Base-by-base conservation (phyloP, 2,113 vertebrate species). In the Cochlearius cochlearius region DNA sequence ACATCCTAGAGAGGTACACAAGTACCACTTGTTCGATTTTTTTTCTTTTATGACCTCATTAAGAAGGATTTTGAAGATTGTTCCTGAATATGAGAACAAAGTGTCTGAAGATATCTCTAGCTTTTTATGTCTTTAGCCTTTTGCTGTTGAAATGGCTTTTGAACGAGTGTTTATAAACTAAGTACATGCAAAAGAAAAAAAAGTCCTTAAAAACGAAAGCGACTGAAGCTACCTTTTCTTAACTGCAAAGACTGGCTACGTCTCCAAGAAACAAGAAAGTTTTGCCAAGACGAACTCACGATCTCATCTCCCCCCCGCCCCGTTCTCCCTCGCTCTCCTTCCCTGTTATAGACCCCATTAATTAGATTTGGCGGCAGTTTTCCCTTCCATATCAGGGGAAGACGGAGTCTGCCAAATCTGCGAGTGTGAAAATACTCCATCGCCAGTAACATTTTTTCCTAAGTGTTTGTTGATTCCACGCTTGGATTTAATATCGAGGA, bases 11-110 rank as follows among this genome's bases (percentile, higher is more conserved):
- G 97, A 98, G 97, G 97, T 91, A 97, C 96, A 98, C 97, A 98
- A 98, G 98, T 95, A 97, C 96, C 97, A 96, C 94, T 98, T 98
- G 98, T 98, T 98, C 97, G 86, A 97, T 97, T 98, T 97, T 97
- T 97, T 97, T 95, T 92, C 96, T 96, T 97, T 98, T 98, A 97
- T 98, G 98, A 98, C 98, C 98, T 99, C 98, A 99, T 99, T 99
- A 99, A 98, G 98, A 97, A 98, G 98, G 98, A 98, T 99, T 99
- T 98, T 99, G 98, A 98, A 99, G 98, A 98, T 98, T 98, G 98
- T 98, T 98, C 98, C 98, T 98, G 98, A 98, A 98, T 98, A 98
- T 98, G 98, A 98, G 98, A 98, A 98, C 98, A 98, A 98, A 99
- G 98, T 98, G 97, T 98, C 98, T 98, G 97, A 96, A 97, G 98